Conservation (phyloP, 2,113 vertebrate species). For the Pandion haliaetus region DNA sequence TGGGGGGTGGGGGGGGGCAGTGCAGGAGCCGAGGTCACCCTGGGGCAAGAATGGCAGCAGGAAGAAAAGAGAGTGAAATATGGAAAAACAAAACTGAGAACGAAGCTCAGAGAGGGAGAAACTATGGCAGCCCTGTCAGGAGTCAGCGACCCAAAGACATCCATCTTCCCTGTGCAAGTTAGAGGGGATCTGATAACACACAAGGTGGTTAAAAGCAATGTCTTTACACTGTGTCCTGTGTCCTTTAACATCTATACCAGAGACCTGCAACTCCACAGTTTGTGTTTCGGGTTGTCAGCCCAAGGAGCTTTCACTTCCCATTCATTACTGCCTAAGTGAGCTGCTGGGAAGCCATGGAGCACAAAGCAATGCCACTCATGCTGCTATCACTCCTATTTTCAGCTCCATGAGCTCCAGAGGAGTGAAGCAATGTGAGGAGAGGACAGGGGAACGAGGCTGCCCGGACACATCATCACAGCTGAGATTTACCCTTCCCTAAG, state of each 20-base stretch:
- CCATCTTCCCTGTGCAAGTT: fast-evolving
- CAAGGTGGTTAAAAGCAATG: background rate
- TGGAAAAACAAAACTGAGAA: background rate
- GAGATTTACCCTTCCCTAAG: background rate
- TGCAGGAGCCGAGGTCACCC: background rate
- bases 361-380: background rate
- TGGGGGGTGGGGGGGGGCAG: too few species aligned
- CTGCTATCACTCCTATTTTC: background rate
- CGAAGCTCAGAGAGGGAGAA: background rate
- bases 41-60: fast-evolving
- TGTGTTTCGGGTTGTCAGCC: background rate
- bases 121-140: fast-evolving
- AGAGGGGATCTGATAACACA: background rate
- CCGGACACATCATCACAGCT: background rate
- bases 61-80: background rate
- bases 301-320: background rate
- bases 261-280: background rate
- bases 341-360: background rate
- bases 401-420: background rate
- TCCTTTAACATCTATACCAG: background rate
- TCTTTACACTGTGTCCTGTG: background rate
- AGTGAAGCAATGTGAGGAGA: background rate
- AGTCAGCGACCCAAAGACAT: fast-evolving
- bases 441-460: background rate
- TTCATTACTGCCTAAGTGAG: background rate